Evolutionary conservation across 2,888 invertebrate genomes (phyloP).

Genomic region (Aporophyla lueneburgensis): DNA sequence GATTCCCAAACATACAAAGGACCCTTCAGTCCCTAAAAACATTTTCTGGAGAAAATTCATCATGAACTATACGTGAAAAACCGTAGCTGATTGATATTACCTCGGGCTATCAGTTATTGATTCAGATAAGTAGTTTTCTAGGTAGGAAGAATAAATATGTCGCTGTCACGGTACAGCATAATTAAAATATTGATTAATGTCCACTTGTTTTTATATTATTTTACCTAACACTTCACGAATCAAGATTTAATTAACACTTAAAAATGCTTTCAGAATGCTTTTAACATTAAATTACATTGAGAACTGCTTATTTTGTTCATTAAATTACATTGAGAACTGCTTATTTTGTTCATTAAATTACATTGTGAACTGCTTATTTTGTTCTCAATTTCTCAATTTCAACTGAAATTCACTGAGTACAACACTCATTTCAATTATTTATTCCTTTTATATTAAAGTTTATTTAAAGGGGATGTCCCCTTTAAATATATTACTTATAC

Average conservation of each 20-base stretch:
- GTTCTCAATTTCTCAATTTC: too few relatives aligned
- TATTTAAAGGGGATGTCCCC: too few relatives aligned
- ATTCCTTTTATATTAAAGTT: too few relatives aligned
- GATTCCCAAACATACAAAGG: not conserved
- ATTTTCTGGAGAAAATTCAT: not conserved
- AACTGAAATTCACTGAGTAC: too few relatives aligned
- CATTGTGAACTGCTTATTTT: too few relatives aligned
- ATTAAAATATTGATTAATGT: not conserved
- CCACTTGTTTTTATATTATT: not conserved
- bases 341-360: too few relatives aligned
- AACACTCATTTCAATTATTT: too few relatives aligned
- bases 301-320: too few relatives aligned
- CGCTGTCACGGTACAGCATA: not conserved
- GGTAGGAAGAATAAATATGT: not conserved
- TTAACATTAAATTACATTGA: too few relatives aligned
- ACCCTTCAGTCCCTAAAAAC: not conserved
- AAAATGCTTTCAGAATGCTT: not conserved
- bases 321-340: too few relatives aligned
- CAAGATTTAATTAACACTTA: not conserved
- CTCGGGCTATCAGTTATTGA: not conserved
- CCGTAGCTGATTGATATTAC: not conserved
- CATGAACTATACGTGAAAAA: not conserved
- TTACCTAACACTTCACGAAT: not conserved
- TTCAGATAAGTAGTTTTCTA: not conserved
- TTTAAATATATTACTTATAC: too few relatives aligned